phyloP scores from a whole-genome alignment of 64 coral and sea anemone genomes.

The Acropora tenuis region DNA sequence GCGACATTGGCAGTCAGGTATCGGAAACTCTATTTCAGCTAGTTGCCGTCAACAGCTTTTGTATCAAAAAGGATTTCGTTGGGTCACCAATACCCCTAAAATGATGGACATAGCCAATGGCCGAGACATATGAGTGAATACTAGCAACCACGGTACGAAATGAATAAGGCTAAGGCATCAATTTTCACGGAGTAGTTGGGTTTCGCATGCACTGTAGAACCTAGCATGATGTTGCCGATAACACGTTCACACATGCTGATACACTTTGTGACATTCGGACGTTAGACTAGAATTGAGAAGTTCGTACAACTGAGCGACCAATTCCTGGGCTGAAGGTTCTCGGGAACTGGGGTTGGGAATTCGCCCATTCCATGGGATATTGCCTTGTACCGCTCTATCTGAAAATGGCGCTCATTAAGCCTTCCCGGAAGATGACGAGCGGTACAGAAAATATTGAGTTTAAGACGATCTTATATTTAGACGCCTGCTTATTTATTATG shows the following conservation, averaged over 20 bases:
- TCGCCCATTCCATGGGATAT: conserved; percentile 39
- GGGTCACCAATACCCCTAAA: conserved; percentile 8
- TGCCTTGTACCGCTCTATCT: conserved; percentile 34
- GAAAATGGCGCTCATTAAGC: conserved; percentile 20
- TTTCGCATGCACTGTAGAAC: conserved; percentile 4
- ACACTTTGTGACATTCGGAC: neutral
- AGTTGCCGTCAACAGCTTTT: conserved; percentile 3
- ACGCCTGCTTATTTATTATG: neutral
- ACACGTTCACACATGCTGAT: neutral
- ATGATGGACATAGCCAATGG: conserved; percentile 38
- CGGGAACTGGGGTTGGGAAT: conserved; percentile 27
- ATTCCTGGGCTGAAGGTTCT: conserved; percentile 21
- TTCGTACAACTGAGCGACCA: conserved; percentile 25
- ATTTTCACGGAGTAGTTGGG: neutral
- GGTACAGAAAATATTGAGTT: conserved; percentile 28
- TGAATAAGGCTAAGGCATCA: conserved; percentile 23
- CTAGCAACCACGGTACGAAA: conserved; percentile 24
- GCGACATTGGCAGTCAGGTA: too few species aligned
- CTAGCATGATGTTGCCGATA: conserved; percentile 17
- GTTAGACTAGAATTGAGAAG: conserved; percentile 8
- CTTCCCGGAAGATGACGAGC: conserved; percentile 36
- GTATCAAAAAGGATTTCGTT: conserved; percentile 17
- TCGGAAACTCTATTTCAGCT: too few species aligned
- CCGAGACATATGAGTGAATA: conserved; percentile 34
- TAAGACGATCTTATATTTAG: neutral